Evolutionary conservation across 2,113 vertebrate species (phyloP), one percentile per base, ranked within the genome.

Genomic region (Forbesichthys papilliferus): DNA sequence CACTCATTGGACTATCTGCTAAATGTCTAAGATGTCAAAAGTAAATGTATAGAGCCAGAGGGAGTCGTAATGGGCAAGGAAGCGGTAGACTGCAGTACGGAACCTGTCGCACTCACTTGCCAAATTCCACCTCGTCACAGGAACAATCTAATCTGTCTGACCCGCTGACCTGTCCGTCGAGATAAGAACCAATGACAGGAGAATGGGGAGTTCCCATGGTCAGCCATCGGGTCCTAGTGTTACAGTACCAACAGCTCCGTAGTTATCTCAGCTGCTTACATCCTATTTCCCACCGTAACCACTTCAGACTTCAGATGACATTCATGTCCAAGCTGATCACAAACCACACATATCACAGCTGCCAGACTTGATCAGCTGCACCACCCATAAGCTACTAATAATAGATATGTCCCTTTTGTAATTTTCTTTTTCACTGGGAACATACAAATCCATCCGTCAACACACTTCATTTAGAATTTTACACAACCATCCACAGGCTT

Each of bases 121-220:
- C 71, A 80, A 77, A 79, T 79, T 86, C 83, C 81, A 72, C 74
- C 74, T 63, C 59, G 80, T 84, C 78, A 54, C 65, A 63, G 64
- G 51, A n/a, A 81, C 77, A 79, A 87, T 86, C 82, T 89, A 82
- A 89, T 91, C 88, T 87, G 20, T 71, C 36, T 81, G 87, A 89
- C 88, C 87, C 33, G 48, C 53, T 82, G 87, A 90, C 88, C 88
- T 55, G 69, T 64, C 66, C 55, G 33, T 58, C 62, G 52, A 80
- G 88, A 89, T 87, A 90, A 86, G 74, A 58, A 13, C 6, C 73
- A 58, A 54, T 36, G 54, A 16, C 36, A 57, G 62, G 69, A 72
- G 69, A 75, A 78, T 69, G 16, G 61, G 49, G 61, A 81, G 68
- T 73, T 88, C 78, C 78, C 60, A 64, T 64, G 64, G 82, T 27